phyloP scores from a whole-genome alignment of 2,797 vertebrate species.

The Dicrostonyx torquatus region DNA sequence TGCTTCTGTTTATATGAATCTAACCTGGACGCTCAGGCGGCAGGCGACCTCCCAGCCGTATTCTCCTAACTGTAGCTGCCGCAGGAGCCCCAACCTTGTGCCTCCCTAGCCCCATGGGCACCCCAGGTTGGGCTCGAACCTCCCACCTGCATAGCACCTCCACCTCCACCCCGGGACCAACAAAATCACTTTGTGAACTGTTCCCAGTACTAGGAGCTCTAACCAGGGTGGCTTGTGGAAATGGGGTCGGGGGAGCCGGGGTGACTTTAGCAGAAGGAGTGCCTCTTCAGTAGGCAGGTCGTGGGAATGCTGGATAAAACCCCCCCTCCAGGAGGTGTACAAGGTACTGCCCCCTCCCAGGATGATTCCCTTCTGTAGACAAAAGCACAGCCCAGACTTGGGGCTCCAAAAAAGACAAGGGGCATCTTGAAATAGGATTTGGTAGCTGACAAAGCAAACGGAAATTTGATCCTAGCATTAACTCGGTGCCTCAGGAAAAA shows the following conservation, averaged over 20 bases:
- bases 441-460: slow-evolving; percentile 64
- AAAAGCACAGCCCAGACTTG: slow-evolving; percentile 59
- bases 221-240: background rate
- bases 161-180: background rate
- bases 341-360: background rate
- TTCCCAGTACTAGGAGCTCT: background rate
- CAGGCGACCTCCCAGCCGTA: background rate
- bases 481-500: slow-evolving; percentile 48
- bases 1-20: slow-evolving; percentile 29
- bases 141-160: background rate
- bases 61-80: background rate
- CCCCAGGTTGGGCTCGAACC: background rate
- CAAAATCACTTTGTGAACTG: slow-evolving; percentile 1
- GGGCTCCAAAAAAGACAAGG: slow-evolving; percentile 5
- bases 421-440: slow-evolving; percentile 69
- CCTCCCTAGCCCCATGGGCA: background rate
- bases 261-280: background rate
- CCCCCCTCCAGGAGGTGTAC: background rate
- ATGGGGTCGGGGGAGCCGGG: background rate
- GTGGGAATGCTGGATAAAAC: background rate
- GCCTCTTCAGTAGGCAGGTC: background rate
- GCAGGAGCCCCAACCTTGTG: background rate
- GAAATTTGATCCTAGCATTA: slow-evolving; percentile 76
- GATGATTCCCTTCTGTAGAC: slow-evolving; percentile 13
- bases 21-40: background rate